Evolutionary conservation across 2,113 vertebrate species (phyloP).

Genomic region (Chlamydotis undulata): DNA sequence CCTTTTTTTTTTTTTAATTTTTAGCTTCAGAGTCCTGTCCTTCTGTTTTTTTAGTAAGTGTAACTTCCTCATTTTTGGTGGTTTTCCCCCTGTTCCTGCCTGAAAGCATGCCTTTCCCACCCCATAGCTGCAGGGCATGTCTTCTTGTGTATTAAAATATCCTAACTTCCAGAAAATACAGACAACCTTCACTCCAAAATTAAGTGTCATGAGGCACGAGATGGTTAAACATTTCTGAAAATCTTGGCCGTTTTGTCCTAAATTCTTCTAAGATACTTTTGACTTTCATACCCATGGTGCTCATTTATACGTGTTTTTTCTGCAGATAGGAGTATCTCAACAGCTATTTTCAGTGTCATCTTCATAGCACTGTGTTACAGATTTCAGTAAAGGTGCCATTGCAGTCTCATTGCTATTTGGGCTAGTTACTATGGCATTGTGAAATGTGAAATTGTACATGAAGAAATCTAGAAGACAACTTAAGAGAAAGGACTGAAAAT

Average conservation of each 20-base stretch:
- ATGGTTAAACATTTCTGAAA: neutral
- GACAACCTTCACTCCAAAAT: neutral
- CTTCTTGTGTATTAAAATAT: neutral
- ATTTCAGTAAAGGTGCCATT: neutral
- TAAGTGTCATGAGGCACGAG: neutral
- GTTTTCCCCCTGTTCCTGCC: neutral
- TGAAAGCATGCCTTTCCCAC: neutral
- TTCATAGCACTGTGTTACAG: neutral
- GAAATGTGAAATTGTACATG: neutral
- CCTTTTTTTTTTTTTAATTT: neutral
- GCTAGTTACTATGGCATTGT: neutral
- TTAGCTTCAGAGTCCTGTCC: neutral
- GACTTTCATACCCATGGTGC: neutral
- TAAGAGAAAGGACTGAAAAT: neutral
- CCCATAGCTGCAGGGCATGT: neutral
- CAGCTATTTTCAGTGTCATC: neutral
- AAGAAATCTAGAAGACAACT: neutral
- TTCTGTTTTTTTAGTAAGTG: neutral
- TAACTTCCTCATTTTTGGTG: neutral
- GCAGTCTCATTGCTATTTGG: neutral
- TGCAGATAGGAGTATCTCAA: neutral
- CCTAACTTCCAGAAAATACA: neutral
- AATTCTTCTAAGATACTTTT: neutral
- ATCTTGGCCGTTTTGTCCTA: neutral
- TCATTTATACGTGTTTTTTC: neutral